Evolutionary conservation across 2,888 invertebrate species (phyloP).

Genomic region (Meloe dianella): DNA sequence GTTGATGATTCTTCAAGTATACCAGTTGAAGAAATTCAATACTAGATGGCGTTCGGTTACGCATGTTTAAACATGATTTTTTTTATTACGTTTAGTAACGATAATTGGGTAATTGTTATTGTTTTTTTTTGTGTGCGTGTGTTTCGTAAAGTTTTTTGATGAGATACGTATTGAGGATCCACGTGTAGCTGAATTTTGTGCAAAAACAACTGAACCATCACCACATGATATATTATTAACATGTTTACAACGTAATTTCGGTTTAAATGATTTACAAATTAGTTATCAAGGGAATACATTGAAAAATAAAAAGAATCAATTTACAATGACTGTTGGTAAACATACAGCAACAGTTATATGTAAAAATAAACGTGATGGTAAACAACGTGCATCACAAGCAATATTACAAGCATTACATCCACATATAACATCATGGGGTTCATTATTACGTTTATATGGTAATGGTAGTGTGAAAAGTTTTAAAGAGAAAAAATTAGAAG

Average conservation of each 20-base stretch:
- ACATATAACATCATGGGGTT: conserved; percentile 93
- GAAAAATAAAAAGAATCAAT: conserved; percentile 90
- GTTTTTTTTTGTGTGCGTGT: conserved; percentile 1
- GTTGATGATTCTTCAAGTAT: too few species aligned
- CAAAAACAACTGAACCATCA: conserved; percentile 94
- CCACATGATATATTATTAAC: conserved; percentile 93
- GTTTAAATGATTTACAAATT: conserved; percentile 86
- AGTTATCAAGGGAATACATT: conserved; percentile 80
- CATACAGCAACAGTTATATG: conserved; percentile 90
- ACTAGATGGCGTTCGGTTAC: too few species aligned
- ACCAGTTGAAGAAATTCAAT: too few species aligned
- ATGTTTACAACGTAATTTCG: conserved; percentile 91
- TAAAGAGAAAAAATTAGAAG: conserved; percentile 90
- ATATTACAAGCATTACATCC: conserved; percentile 94
- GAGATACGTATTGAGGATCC: conserved; percentile 93
- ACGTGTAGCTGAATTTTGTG: conserved; percentile 91
- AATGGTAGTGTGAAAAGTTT: conserved; percentile 89
- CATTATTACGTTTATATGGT: conserved; percentile 89
- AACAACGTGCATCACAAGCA: conserved; percentile 94
- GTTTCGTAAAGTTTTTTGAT: conserved; percentile 87
- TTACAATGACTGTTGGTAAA: conserved; percentile 93
- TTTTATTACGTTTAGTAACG: too few species aligned
- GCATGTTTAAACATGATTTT: too few species aligned
- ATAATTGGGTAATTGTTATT: neutral
- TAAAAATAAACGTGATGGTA: conserved; percentile 95